phyloP scores from a whole-genome alignment of 2,113 vertebrate species.

The Melanerpes aurifrons region DNA sequence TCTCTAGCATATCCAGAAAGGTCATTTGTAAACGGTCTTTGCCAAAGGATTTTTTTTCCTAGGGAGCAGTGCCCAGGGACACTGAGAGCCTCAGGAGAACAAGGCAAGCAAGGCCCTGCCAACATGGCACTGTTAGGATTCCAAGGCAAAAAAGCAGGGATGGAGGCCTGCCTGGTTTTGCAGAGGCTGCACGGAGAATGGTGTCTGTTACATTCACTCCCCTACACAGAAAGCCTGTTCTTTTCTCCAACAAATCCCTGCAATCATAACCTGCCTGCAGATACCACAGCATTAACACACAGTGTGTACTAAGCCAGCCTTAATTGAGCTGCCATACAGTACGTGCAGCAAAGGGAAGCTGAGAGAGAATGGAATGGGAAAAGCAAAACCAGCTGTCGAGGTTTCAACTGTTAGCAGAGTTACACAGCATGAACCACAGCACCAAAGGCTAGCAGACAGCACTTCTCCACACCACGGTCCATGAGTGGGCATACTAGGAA shows the following conservation, averaged over 20 bases:
- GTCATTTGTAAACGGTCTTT: not conserved
- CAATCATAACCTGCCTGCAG: not conserved
- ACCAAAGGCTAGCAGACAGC: not conserved
- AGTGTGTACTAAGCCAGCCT: too few relatives aligned
- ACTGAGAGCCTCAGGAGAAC: not conserved
- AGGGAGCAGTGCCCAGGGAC: not conserved
- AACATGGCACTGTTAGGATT: accelerated
- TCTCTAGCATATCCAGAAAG: not conserved
- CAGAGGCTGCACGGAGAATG: not conserved
- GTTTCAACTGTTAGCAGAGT: not conserved
- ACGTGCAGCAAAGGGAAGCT: not conserved
- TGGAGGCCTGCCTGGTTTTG: not conserved
- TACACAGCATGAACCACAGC: not conserved
- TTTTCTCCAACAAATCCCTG: not conserved
- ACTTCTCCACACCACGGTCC: accelerated
- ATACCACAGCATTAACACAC: not conserved
- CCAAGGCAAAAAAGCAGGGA: not conserved
- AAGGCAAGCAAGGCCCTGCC: not conserved
- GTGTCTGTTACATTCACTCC: not conserved
- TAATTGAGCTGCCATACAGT: not conserved
- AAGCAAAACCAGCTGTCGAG: not conserved
- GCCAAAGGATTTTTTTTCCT: not conserved
- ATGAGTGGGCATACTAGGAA: not conserved
- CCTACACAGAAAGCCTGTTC: not conserved
- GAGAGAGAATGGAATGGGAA: not conserved